These are phyloP conservation scores for Zaprionus capensis DNA, from an alignment of 1,140 invertebrate species.

Conservation along the genomic window DNA sequence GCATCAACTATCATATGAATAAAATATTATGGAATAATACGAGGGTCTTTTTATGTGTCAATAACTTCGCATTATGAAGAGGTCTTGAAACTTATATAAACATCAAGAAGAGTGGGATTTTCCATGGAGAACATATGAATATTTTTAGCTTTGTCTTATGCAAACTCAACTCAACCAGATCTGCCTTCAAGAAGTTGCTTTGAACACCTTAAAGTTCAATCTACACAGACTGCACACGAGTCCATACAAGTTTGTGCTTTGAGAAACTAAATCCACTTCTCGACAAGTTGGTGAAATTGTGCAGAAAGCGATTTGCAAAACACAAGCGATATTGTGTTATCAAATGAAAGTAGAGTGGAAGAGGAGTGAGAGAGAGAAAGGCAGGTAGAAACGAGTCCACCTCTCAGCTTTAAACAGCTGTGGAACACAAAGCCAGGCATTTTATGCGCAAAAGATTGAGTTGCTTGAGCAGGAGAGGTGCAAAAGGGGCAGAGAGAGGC, in stretches of 20 bases:
- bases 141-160: background rate
- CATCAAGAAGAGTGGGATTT: background rate
- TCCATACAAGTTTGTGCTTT: background rate
- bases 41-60: too few species aligned
- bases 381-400: background rate
- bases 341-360: slow-evolving; percentile 1
- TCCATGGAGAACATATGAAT: background rate
- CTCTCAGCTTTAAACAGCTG: slow-evolving; percentile 13
- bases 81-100: too few species aligned
- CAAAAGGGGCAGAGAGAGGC: too few species aligned
- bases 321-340: slow-evolving; percentile 16
- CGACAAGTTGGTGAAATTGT: slow-evolving; percentile 17
- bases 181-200: background rate
- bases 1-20: background rate
- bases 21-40: background rate
- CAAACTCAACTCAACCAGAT: background rate
- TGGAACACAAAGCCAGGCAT: slow-evolving; percentile 25
- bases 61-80: too few species aligned
- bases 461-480: background rate
- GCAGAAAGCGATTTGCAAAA: slow-evolving; percentile 18
- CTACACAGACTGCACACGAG: background rate
- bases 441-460: slow-evolving; percentile 37
- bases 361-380: background rate
- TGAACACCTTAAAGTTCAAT: background rate
- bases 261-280: background rate